Evolutionary conservation across 2,797 vertebrate species (phyloP).

Genomic region (Gymnopithys bicolor): DNA sequence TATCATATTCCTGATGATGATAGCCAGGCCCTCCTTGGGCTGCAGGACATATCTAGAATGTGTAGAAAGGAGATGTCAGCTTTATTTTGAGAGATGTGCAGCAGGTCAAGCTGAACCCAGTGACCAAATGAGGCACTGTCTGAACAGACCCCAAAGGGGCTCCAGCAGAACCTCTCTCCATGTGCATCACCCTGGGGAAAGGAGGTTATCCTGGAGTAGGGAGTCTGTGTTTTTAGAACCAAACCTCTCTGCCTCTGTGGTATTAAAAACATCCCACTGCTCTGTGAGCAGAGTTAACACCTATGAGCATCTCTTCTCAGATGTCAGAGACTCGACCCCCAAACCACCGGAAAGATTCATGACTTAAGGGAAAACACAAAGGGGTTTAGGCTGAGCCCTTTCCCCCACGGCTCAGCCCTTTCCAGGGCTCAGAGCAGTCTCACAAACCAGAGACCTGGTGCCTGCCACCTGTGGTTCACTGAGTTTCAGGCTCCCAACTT

Average conservation of each 20-base stretch:
- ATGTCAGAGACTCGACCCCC: not conserved
- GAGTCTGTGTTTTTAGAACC: not conserved
- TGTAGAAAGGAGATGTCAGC: not conserved
- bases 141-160: not conserved
- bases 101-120: not conserved
- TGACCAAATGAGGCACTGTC: fast-evolving
- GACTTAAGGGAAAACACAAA: not conserved
- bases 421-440: not conserved
- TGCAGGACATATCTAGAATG: fast-evolving
- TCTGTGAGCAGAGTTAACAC: not conserved
- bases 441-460: not conserved
- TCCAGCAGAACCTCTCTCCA: not conserved
- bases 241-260: not conserved
- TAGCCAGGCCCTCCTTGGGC: not conserved
- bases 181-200: not conserved
- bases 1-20: fast-evolving
- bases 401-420: not conserved
- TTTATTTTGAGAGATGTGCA: not conserved
- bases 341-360: not conserved
- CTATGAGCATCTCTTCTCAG: fast-evolving
- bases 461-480: not conserved
- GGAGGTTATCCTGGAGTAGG: not conserved
- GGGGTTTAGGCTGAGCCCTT: not conserved
- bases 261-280: fast-evolving
- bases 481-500: not conserved